A percentile compares a stretch with the other conserved stretches of the same genome.
Evolutionary conservation across 2,797 vertebrate species (phyloP).

Genomic region (Crax fasciolata): DNA sequence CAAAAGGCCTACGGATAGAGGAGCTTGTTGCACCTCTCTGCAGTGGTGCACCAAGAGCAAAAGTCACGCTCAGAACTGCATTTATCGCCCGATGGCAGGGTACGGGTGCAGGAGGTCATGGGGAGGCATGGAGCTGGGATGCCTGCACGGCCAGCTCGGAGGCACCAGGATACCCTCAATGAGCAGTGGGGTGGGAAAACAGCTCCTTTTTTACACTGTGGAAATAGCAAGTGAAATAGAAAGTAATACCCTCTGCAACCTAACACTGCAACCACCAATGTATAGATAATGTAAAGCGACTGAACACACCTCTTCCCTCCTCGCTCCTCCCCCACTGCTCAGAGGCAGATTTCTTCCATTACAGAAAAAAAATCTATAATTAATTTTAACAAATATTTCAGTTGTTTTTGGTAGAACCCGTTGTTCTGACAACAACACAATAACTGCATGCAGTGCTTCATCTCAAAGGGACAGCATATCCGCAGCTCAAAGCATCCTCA

Average conservation of each 20-base stretch:
- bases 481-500: not conserved
- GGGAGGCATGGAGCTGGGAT: not conserved
- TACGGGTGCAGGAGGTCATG: rapidly evolving
- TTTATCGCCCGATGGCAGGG: not conserved
- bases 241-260: not conserved
- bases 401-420: not conserved
- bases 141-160: not conserved
- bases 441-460: rapidly evolving
- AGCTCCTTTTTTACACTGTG: not conserved
- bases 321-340: not conserved
- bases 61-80: rapidly evolving
- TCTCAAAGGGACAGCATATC: not conserved
- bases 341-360: not conserved
- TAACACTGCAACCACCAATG: no score
- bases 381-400: not conserved
- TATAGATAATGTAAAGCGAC: not conserved
- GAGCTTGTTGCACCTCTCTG: not conserved
- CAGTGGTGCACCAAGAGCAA: not conserved
- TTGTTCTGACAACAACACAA: not conserved
- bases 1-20: not conserved
- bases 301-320: not conserved
- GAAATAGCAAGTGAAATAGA: not conserved
- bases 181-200: not conserved
- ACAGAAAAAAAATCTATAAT: no score
- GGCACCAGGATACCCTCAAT: rapidly evolving